Evolutionary conservation across 2,113 vertebrate genomes (phyloP).

Genomic region (mouse (Mus musculus)): DNA sequence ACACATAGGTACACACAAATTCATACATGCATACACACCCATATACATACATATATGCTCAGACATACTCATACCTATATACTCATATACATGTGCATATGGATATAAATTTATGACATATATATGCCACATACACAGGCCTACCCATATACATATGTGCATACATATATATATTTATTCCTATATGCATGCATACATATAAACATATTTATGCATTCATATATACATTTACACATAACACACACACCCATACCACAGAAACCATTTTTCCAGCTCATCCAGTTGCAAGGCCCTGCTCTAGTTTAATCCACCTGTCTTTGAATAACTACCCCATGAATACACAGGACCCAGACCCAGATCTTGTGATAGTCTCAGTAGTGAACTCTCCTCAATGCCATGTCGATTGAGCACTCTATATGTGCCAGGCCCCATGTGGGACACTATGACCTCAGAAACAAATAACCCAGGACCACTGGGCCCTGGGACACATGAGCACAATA

Average conservation of each 20-base stretch:
- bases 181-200: background rate
- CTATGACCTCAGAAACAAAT: background rate
- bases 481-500: background rate
- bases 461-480: background rate
- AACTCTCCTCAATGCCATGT: no score
- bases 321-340: background rate
- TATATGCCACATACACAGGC: background rate
- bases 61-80: no score
- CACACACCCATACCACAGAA: background rate
- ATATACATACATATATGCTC: background rate
- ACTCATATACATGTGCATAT: background rate
- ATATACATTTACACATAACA: background rate
- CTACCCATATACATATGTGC: background rate
- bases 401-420: background rate
- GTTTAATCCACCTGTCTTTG: background rate
- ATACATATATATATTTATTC: background rate
- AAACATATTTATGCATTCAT: background rate
- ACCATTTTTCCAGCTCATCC: background rate
- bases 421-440: background rate
- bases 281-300: background rate
- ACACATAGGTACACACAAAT: background rate
- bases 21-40: background rate
- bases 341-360: background rate
- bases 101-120: background rate
- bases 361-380: background rate